Conservation (phyloP, 2,113 vertebrate species). For the Etheostoma cragini region DNA sequence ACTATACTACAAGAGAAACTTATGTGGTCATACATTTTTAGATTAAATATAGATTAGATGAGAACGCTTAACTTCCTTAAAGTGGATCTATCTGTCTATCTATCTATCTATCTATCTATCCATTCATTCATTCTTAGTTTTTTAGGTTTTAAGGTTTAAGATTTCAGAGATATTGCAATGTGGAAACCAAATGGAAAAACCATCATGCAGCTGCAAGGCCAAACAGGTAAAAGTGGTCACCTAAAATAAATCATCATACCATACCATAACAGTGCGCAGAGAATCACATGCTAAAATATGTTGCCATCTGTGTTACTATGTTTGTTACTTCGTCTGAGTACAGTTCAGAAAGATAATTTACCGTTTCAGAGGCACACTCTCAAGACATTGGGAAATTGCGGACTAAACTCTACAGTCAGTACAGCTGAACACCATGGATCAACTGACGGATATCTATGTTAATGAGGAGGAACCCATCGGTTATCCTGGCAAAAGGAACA, state of each 20-base stretch:
- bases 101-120: conserved; percentile 1
- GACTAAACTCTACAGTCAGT: neutral
- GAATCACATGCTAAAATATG: neutral
- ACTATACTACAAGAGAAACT: neutral
- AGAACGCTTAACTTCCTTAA: neutral
- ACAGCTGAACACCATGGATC: neutral
- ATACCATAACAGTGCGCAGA: neutral
- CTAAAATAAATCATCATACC: neutral
- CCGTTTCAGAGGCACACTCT: neutral
- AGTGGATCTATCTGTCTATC: neutral
- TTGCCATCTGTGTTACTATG: neutral
- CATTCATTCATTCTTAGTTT: neutral
- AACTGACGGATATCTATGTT: neutral
- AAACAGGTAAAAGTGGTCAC: neutral
- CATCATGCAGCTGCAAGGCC: neutral
- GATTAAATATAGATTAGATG: neutral
- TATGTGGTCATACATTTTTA: neutral
- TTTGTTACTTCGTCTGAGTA: neutral
- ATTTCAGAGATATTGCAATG: neutral
- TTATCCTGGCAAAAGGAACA: neutral
- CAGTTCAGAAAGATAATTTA: neutral
- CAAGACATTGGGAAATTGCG: neutral
- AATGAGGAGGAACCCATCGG: neutral
- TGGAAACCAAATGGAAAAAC: neutral
- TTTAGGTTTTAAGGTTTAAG: neutral